Conservation (phyloP, 2,797 vertebrate species). For the Petrocephalus schoutedeni region DNA sequence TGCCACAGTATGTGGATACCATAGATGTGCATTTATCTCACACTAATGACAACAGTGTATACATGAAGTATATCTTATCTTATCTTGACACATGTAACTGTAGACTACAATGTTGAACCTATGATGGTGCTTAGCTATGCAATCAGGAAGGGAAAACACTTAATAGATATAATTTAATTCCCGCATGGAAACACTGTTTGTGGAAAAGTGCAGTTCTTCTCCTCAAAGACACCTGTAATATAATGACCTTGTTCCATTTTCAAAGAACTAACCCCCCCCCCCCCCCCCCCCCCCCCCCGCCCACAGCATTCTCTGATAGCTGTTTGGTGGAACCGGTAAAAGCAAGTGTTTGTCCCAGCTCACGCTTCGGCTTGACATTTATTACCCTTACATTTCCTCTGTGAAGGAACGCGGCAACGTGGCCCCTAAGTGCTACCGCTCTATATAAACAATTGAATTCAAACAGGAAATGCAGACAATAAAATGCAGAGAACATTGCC, state of each 20-base stretch:
- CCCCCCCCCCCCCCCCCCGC: slow-evolving; percentile 49
- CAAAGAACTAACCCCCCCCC: slow-evolving; percentile 50
- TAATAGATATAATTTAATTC: slow-evolving; percentile 55
- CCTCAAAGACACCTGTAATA: slow-evolving; percentile 63
- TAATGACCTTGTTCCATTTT: slow-evolving; percentile 72
- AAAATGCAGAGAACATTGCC: slow-evolving; percentile 4
- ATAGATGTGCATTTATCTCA: slow-evolving; percentile 40
- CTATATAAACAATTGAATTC: slow-evolving; percentile 73
- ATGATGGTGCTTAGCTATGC: slow-evolving; percentile 47
- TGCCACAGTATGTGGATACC: slow-evolving; percentile 27
- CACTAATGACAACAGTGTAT: slow-evolving; percentile 17
- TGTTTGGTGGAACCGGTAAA: slow-evolving; percentile 58
- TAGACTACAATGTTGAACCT: slow-evolving; percentile 44
- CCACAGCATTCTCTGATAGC: slow-evolving; percentile 42
- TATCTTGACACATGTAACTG: not conserved
- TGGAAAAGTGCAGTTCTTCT: slow-evolving; percentile 63
- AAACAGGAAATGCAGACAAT: slow-evolving; percentile 55
- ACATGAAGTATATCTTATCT: not conserved
- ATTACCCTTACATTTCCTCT: slow-evolving; percentile 67
- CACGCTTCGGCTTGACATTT: slow-evolving; percentile 65
- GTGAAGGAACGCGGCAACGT: slow-evolving; percentile 51
- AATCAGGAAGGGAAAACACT: slow-evolving; percentile 48
- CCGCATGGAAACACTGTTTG: slow-evolving; percentile 57
- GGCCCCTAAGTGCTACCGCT: slow-evolving; percentile 58
- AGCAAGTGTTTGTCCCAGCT: slow-evolving; percentile 70